These are phyloP conservation scores for Sipha maydis DNA, from an alignment of 2,888 invertebrate genomes.

Conservation along the genomic window DNA sequence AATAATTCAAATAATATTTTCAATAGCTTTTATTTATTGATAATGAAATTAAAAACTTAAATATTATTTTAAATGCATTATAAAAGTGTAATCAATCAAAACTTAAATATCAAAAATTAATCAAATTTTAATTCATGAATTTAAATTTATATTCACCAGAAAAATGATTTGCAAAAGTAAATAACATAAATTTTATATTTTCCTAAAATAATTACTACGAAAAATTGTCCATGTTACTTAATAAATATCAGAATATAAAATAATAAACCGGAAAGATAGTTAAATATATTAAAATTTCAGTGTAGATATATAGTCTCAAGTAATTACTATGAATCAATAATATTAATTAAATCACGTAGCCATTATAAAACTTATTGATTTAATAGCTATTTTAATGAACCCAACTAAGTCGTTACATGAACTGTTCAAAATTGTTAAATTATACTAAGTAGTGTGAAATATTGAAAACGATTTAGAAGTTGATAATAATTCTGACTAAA, in stretches of 20 bases:
- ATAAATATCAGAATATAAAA: not conserved
- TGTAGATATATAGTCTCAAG: not conserved
- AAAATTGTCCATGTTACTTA: not conserved
- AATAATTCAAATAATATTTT: too few species aligned
- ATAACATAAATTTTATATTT: not conserved
- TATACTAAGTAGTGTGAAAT: not conserved
- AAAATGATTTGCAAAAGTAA: not conserved
- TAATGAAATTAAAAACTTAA: too few species aligned
- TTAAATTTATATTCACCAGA: too few species aligned
- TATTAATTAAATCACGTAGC: slow-evolving; percentile 9
- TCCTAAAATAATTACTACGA: not conserved
- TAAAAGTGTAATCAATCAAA: too few species aligned
- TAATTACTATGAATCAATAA: slow-evolving; percentile 39
- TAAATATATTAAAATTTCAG: not conserved
- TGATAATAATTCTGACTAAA: not conserved
- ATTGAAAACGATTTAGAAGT: not conserved
- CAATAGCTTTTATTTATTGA: too few species aligned
- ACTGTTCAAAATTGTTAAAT: not conserved
- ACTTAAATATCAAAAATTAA: not conserved
- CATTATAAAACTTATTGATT: slow-evolving; percentile 26
- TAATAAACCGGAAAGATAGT: not conserved
- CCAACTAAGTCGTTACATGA: slow-evolving; percentile 10
- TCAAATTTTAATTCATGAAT: too few species aligned
- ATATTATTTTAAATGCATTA: too few species aligned
- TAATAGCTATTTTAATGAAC: slow-evolving; percentile 38